Evolutionary conservation across 2,113 vertebrate species (phyloP).

Genomic region (Bos javanicus): DNA sequence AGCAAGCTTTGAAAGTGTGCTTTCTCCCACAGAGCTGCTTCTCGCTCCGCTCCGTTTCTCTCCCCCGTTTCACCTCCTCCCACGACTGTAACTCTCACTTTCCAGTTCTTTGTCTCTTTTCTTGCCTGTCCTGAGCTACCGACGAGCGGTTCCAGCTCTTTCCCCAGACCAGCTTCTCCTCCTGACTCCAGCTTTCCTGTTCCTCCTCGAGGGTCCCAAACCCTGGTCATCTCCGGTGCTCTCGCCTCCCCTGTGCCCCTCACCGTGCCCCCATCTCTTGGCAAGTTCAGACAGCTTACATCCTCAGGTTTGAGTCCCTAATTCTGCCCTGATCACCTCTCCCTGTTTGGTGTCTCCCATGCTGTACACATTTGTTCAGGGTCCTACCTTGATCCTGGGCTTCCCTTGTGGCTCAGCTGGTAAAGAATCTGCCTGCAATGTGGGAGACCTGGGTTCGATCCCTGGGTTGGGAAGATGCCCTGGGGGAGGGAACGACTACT

Average conservation of each 20-base stretch:
- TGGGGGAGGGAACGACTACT: neutral
- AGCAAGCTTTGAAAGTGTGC: neutral
- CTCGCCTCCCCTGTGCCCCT: neutral
- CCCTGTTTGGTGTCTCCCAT: neutral
- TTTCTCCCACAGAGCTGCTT: neutral
- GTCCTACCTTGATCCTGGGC: neutral
- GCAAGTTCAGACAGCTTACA: neutral
- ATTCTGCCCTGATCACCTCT: neutral
- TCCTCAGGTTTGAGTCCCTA: neutral
- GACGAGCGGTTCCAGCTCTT: neutral
- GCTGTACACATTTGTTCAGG: neutral
- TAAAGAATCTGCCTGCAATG: neutral
- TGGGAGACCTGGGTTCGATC: neutral
- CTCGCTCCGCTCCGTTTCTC: neutral
- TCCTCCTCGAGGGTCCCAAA: neutral
- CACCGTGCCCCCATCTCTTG: neutral
- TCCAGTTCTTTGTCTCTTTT: slow-evolving; percentile 41
- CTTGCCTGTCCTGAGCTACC: neutral
- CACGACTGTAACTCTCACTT: neutral
- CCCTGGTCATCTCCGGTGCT: neutral
- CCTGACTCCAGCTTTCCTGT: neutral
- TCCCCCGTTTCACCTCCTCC: neutral
- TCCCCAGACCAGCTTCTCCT: neutral
- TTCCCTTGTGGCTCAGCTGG: neutral
- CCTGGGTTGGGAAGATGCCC: neutral